Evolutionary conservation across 2,888 invertebrate species (phyloP), one percentile per base, ranked within the genome.

Genomic region (Luffia ferchaultella): DNA sequence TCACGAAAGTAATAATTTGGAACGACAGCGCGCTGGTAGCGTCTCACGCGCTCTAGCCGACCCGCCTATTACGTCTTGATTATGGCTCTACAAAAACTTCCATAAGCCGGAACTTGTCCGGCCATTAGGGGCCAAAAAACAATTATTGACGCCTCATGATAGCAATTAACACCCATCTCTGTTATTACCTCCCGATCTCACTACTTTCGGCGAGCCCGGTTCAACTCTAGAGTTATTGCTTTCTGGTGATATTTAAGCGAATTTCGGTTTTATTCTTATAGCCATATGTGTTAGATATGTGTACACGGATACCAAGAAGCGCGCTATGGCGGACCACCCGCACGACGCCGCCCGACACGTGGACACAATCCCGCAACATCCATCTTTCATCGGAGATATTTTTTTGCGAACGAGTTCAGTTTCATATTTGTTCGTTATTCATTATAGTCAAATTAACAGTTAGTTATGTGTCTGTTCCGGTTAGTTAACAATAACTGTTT

Each of bases 81-180:
- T 82, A 75, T 68, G n/a, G 80, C 72, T 64, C 69, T 61, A 80
- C 78, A 83, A 82, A 83, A 83, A 82, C 76, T 70, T 30, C 71
- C 73, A 72, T 70, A 76, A 70, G 74, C 78, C 80, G 79, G 78
- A 80, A 79, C 77, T 76, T 73, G 68, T 65, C 71, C 72, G 71
- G 74, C 72, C 71, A 73, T 75, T 74, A 73, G 71, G 70, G 67
- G 66, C 69, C 67, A 72, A 79, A 79, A 77, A 79, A 77, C 73
- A 73, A 76, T 78, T 77, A 78, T 77, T 76, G 74, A 76, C 76
- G 75, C 77, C 75, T 75, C 73, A 73, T 76, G 74, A 72, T 75
- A 75, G 76, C 80, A 83, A 83, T 82, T 82, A 80, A 73, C 82
- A 78, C 80, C 79, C 79, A 76, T 76, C 74, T 73, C 74, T 73